Percentiles rank a stretch among this genome's conserved stretches.
Conservation (phyloP, 1,140 invertebrate genomes). For the Acromyrmex echinatior region DNA sequence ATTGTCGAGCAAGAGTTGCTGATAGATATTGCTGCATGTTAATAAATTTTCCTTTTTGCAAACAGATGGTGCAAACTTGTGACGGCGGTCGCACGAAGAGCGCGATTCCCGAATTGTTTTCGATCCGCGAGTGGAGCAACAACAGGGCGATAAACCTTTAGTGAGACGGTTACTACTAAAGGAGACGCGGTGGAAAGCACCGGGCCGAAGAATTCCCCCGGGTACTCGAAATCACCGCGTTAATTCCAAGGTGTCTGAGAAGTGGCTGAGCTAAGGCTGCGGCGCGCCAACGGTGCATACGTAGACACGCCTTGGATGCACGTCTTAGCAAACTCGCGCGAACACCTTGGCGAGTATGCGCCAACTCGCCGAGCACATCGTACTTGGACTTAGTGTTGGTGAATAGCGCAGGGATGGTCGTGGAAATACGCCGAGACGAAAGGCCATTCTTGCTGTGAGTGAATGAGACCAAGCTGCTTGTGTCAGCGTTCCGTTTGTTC, state of each 20-base stretch:
- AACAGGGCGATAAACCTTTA: slow-evolving; percentile 67
- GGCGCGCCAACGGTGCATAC: slow-evolving; percentile 45
- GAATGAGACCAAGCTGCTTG: slow-evolving; percentile 56
- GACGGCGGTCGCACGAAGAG: neutral
- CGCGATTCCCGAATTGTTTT: slow-evolving; percentile 31
- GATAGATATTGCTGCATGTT: neutral
- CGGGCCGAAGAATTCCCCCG: slow-evolving; percentile 58
- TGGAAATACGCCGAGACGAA: slow-evolving; percentile 64
- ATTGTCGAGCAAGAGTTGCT: neutral
- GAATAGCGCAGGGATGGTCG: slow-evolving; percentile 56
- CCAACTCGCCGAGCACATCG: neutral
- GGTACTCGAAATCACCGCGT: slow-evolving; percentile 72
- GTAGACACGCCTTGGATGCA: slow-evolving; percentile 30
- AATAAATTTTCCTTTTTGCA: neutral
- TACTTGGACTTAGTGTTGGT: slow-evolving; percentile 44
- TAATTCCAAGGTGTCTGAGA: slow-evolving; percentile 74
- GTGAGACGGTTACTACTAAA: slow-evolving; percentile 23
- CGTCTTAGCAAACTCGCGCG: slow-evolving; percentile 34
- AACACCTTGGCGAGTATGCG: slow-evolving; percentile 5
- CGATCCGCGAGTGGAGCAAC: slow-evolving; percentile 35
- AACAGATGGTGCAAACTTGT: neutral
- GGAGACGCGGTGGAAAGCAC: slow-evolving; percentile 2
- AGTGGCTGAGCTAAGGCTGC: slow-evolving; percentile 69
- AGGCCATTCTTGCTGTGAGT: slow-evolving; percentile 63
- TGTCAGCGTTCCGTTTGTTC: slow-evolving; percentile 65